Percentiles rank a stretch among this genome's conserved stretches.
These are phyloP conservation scores for Takifugu rubripes DNA, from an alignment of 2,797 vertebrate species.

Conservation along the genomic window DNA sequence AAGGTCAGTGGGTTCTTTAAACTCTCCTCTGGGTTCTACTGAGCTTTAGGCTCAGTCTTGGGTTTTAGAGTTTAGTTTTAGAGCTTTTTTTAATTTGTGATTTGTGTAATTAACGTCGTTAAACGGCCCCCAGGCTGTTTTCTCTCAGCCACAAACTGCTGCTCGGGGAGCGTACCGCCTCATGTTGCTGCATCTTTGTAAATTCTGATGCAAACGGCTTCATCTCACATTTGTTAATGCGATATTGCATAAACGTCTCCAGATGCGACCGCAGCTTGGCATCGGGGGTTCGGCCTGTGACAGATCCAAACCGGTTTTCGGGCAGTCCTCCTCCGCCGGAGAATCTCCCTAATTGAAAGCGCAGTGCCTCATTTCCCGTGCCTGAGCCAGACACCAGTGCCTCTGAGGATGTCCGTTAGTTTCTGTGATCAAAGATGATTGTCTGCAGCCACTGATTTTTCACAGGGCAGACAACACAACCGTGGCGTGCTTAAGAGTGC, in stretches of 20 bases:
- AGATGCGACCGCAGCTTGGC: conserved; percentile 37
- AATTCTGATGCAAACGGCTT: conserved; percentile 55
- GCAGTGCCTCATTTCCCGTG: conserved; percentile 52
- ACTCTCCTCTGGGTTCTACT: too few species aligned
- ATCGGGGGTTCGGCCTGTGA: conserved; percentile 24
- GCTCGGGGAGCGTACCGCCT: conserved; percentile 45
- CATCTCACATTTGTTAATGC: conserved; percentile 41
- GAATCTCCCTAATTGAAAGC: conserved; percentile 44
- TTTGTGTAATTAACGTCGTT: too few species aligned
- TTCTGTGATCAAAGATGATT: conserved; percentile 54
- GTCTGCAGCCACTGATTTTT: conserved; percentile 49
- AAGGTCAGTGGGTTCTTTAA: too few species aligned
- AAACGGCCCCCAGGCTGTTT: too few species aligned
- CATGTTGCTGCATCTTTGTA: conserved; percentile 51
- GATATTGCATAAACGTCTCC: conserved; percentile 56
- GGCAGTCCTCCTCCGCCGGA: conserved; percentile 47
- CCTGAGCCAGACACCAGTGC: conserved; percentile 48
- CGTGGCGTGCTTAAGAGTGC: conserved; percentile 31
- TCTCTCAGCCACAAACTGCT: too few species aligned
- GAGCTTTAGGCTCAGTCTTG: too few species aligned
- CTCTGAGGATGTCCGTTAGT: conserved; percentile 45
- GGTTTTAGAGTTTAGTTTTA: too few species aligned
- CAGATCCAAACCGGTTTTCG: conserved; percentile 34
- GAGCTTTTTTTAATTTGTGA: too few species aligned
- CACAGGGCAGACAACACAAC: conserved; percentile 42